These are phyloP conservation scores for Cryptotis parvus DNA, from an alignment of 2,113 vertebrate species.

Conservation along the genomic window DNA sequence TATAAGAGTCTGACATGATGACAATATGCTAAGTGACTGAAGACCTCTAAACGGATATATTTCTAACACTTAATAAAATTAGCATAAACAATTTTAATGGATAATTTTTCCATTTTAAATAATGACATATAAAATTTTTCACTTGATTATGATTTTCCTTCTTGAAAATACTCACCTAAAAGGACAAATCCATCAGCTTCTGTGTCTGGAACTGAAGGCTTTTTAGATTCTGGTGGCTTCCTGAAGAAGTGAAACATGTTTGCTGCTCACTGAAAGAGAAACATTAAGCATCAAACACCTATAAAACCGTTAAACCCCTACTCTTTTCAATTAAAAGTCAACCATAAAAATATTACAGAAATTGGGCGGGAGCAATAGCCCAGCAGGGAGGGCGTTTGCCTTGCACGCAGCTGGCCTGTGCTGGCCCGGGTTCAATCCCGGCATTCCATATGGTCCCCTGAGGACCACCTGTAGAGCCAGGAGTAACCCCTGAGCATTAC, in stretches of 20 bases:
- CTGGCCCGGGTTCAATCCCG: no score
- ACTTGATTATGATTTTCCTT: conserved; percentile 43
- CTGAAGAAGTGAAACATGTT: conserved; percentile 94
- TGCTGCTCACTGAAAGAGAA: conserved; percentile 73
- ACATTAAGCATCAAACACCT: background rate
- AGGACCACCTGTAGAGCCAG: no score
- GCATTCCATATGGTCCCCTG: no score
- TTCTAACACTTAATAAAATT: conserved; percentile 14
- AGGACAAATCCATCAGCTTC: conserved; percentile 96
- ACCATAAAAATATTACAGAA: background rate
- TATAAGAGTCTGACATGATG: background rate
- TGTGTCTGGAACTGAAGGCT: conserved; percentile 89
- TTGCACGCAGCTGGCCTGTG: no score
- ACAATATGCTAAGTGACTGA: conserved; percentile 27
- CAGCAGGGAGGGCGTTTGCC: no score
- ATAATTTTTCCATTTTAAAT: background rate
- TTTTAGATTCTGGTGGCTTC: conserved; percentile 91
- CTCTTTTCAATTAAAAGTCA: conserved; percentile 17
- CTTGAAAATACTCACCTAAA: conserved; percentile 90
- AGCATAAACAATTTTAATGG: background rate
- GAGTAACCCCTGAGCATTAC: no score
- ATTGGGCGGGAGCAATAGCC: no score
- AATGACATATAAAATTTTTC: conserved; percentile 6
- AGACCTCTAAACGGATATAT: conserved; percentile 25
- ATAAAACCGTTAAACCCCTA: conserved; percentile 16